Conservation (phyloP, 2,113 vertebrate species). For the Gorsachius goisagi region DNA sequence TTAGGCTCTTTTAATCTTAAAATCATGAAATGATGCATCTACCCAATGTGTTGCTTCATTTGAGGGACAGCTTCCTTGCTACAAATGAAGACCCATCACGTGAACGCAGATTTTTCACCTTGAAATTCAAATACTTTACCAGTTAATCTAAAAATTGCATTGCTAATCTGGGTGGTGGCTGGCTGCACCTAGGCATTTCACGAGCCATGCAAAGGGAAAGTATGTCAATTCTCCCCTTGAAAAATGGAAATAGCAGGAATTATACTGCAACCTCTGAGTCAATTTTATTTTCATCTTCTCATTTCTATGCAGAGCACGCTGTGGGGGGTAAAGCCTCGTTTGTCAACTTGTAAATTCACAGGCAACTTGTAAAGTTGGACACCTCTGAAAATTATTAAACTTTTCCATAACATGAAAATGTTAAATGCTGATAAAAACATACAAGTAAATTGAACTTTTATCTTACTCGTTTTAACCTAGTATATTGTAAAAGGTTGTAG, state of each 20-base stretch:
- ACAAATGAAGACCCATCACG: not conserved
- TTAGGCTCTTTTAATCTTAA: slow-evolving; percentile 56
- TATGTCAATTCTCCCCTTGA: not conserved
- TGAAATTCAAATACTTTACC: not conserved
- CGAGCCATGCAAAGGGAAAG: not conserved
- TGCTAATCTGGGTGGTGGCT: not conserved
- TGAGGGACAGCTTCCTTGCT: not conserved
- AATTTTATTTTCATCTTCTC: not conserved
- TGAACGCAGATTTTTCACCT: not conserved
- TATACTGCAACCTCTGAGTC: not conserved
- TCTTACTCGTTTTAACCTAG: not conserved
- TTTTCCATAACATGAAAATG: not conserved
- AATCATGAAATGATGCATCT: slow-evolving; percentile 12
- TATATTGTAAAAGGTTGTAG: not conserved
- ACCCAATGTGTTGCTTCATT: not conserved
- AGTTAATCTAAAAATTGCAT: not conserved
- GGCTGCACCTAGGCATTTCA: not conserved
- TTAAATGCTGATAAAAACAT: not conserved
- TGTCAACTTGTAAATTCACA: not conserved
- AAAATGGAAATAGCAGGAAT: not conserved
- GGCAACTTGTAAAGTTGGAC: not conserved
- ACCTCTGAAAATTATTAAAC: not conserved
- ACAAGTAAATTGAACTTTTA: not conserved
- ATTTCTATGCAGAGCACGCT: not conserved
- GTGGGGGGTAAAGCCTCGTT: not conserved